Conservation (phyloP, 1,140 invertebrate genomes). For the Chlorops oryzae region DNA sequence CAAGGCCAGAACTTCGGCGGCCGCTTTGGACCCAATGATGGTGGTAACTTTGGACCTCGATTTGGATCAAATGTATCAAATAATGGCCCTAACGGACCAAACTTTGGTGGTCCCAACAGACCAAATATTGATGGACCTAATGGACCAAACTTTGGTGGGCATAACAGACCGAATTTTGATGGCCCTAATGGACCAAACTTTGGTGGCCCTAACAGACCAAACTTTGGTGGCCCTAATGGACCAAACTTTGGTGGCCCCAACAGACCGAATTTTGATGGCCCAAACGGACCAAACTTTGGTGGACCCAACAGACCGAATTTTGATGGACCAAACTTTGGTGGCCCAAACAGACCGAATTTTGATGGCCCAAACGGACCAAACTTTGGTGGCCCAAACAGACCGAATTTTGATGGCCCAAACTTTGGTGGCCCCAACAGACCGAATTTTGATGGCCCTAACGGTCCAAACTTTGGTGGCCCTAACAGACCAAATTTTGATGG, state of each 20-base stretch:
- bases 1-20: slow-evolving; percentile 13
- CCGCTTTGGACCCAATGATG: slow-evolving; percentile 21
- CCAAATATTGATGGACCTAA: slow-evolving; percentile 3
- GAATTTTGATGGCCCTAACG: not conserved
- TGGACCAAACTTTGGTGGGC: slow-evolving; percentile 1
- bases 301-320: slow-evolving; percentile 5
- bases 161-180: slow-evolving; percentile 19
- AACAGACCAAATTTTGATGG: slow-evolving; percentile 14
- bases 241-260: slow-evolving; percentile 9
- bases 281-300: slow-evolving; percentile 7
- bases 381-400: slow-evolving; percentile 6
- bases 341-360: not conserved
- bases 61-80: too few relatives aligned
- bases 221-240: slow-evolving; percentile 15
- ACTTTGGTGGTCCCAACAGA: slow-evolving; percentile 11
- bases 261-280: not conserved
- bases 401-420: not conserved
- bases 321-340: slow-evolving; percentile 5
- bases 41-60: not conserved
- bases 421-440: not conserved
- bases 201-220: slow-evolving; percentile 7
- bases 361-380: slow-evolving; percentile 6
- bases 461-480: not conserved
- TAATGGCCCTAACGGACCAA: slow-evolving; percentile 19
- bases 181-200: slow-evolving; percentile 12